phyloP scores from a whole-genome alignment of 2,113 vertebrate species.

The Accipiter virgatus region DNA sequence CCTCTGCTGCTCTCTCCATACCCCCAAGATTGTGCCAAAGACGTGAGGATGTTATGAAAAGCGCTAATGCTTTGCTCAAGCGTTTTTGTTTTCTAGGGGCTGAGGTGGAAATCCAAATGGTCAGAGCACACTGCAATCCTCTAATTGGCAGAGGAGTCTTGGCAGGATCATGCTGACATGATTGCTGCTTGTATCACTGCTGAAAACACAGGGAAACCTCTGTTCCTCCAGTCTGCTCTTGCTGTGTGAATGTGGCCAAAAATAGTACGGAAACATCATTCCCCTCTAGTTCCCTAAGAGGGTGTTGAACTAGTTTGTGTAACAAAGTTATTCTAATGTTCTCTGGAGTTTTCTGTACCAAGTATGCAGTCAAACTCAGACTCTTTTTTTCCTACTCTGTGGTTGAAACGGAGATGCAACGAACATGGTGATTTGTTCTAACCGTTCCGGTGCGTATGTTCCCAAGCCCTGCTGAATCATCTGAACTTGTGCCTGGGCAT shows the following conservation, averaged over 20 bases:
- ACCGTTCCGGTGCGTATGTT: not conserved
- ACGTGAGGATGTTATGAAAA: not conserved
- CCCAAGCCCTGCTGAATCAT: constrained; percentile 42
- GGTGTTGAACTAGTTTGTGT: not conserved
- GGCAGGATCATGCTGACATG: not conserved
- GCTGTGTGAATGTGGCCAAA: not conserved
- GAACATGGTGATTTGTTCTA: not conserved
- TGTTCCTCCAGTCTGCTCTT: not conserved
- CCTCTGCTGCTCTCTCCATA: not conserved
- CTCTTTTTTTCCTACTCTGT: not conserved
- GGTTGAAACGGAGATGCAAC: not conserved
- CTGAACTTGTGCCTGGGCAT: not conserved
- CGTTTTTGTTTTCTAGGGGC: not conserved
- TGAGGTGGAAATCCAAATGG: not conserved
- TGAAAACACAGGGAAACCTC: not conserved
- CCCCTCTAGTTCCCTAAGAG: not conserved
- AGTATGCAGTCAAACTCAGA: not conserved
- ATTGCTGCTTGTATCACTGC: not conserved
- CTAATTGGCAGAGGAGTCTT: not conserved
- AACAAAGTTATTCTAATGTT: not conserved
- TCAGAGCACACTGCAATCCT: not conserved
- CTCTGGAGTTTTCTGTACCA: not conserved
- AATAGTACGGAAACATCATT: constrained; percentile 11
- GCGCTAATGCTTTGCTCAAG: not conserved
- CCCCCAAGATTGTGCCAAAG: not conserved